Evolutionary conservation across 2,888 invertebrate species (phyloP), one percentile per base, ranked within the genome.

Genomic region (Cephus spinipes): DNA sequence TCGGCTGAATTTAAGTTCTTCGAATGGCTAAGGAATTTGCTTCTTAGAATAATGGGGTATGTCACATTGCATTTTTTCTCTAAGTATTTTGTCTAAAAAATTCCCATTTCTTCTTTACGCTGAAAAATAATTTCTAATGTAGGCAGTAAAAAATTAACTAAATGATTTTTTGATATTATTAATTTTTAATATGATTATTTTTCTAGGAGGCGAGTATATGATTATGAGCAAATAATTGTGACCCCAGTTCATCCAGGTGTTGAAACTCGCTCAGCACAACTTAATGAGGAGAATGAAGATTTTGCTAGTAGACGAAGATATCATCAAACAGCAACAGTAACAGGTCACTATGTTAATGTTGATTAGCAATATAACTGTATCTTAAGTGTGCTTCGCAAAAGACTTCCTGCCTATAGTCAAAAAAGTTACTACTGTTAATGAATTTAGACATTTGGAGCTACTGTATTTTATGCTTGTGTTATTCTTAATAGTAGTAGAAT

Each of bases 261-360:
- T 55, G 94, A 96, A 83, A 94, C 97, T 68, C 95, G 95, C 83
- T 95, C 97, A 77, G 95, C 98, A 80, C 97, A 98, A 89, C 92
- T 98, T 76, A 99, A 98, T 84, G 98, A 98, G 89, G 97, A 98
- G 89, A 99, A 98, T 92, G 96, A 96, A 92, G 99, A 99, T 92
- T 99, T 98, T 92, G 96, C 98, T 12, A 96, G 96, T 78, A 94
- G 99, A 83, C 95, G 97, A 86, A 95, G 97, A 83, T 99, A 98
- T 92, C 99, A 99, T 92, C 98, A 98, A 91, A 96, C 97, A 40
- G 95, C 97, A 0, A 95, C 96, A 9, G 94, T 97, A 68, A 95
- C 96, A 83, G 95, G 94, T 76, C 95, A 95, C 87, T 94, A 95
- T 84, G 95, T 95, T 76, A 93, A 93, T 85, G 36, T 1, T 12